Base-by-base conservation (phyloP, 2,888 invertebrate species). In the Hartigia nigra region DNA sequence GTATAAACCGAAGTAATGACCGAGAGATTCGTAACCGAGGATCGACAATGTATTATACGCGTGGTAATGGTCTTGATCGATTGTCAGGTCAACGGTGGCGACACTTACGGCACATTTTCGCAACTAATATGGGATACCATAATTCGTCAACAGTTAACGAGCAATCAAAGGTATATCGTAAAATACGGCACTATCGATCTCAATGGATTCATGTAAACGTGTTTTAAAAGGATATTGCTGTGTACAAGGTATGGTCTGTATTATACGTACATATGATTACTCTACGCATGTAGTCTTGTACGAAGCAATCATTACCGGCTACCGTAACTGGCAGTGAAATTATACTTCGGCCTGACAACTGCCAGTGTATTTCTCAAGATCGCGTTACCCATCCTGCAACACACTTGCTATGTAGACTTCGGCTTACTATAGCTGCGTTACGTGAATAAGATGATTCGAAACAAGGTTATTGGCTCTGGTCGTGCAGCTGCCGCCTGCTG, bases 391-490 rank as follows among this genome's bases (percentile, higher is more conserved):
- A 75, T 31, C 75, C 31, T 36, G 75, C 36, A 23, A 31, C 75
- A 35, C 34, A 34, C 75, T 36, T 23, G 75, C 34, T 12, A 35
- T 11, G 80, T 84, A 85, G 82, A 86, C 82, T 82, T 82, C 79
- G 80, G 82, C 81, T 81, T 78, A 80, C 83, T 81, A 81, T 75
- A 79, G 77, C 82, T 81, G 82, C 86, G 86, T 86, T 85, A 86
- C 84, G 84, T 82, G 86, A 85, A 88, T 86, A 88, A 86, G 87
- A 88, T 86, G 85, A 89, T 86, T 89, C 84, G 87, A 86, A 88
- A 89, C 86, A 87, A 87, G 86, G 87, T 88, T 88, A 88, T 87
- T 87, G 88, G 87, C 84, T 85, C 77, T 83, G 83, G 77, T 81
- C 84, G 85, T 82, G 86, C 85, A 84, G 86, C 86, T 84, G 86